phyloP scores from a whole-genome alignment of 2,113 vertebrate genomes.

The Aphyosemion australe region DNA sequence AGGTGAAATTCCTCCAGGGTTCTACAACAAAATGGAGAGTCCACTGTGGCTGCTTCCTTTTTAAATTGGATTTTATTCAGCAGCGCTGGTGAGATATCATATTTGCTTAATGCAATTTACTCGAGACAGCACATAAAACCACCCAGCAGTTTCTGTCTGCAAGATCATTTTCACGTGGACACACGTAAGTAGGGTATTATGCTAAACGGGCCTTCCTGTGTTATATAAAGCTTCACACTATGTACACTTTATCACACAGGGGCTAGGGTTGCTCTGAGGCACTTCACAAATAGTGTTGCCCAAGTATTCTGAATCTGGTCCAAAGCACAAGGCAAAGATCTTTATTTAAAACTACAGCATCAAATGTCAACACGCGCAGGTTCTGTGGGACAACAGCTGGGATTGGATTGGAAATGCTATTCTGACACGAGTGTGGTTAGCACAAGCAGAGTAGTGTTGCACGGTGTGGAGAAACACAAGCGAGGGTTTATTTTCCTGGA shows the following conservation, averaged over 20 bases:
- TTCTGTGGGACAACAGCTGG: slow-evolving; percentile 41
- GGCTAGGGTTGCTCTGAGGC: slow-evolving; percentile 12
- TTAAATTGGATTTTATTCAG: not conserved
- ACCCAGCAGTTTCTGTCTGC: not conserved
- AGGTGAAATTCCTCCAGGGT: slow-evolving; percentile 15
- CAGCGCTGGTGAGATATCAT: not conserved
- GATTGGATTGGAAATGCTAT: slow-evolving; percentile 47
- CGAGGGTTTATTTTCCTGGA: slow-evolving; percentile 61
- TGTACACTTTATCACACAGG: slow-evolving; percentile 17
- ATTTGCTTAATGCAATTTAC: not conserved
- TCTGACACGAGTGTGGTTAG: slow-evolving; percentile 30
- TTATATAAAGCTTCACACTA: slow-evolving; percentile 43
- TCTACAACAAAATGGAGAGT: slow-evolving; percentile 4
- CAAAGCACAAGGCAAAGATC: slow-evolving; percentile 46
- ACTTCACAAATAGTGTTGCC: slow-evolving; percentile 28
- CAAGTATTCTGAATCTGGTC: slow-evolving; percentile 26
- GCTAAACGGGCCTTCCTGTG: slow-evolving; percentile 31
- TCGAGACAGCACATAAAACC: not conserved
- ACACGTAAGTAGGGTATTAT: slow-evolving; percentile 34
- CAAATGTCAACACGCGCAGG: slow-evolving; percentile 34
- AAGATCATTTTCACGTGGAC: not conserved
- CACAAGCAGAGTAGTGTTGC: slow-evolving; percentile 29
- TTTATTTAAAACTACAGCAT: slow-evolving; percentile 15
- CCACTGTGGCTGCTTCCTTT: too few species aligned
- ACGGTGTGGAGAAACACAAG: slow-evolving; percentile 27